Percentiles rank a stretch among this genome's conserved stretches.
These are phyloP conservation scores for Paramisgurnus dabryanus DNA, from an alignment of 2,113 vertebrate genomes.

Conservation along the genomic window DNA sequence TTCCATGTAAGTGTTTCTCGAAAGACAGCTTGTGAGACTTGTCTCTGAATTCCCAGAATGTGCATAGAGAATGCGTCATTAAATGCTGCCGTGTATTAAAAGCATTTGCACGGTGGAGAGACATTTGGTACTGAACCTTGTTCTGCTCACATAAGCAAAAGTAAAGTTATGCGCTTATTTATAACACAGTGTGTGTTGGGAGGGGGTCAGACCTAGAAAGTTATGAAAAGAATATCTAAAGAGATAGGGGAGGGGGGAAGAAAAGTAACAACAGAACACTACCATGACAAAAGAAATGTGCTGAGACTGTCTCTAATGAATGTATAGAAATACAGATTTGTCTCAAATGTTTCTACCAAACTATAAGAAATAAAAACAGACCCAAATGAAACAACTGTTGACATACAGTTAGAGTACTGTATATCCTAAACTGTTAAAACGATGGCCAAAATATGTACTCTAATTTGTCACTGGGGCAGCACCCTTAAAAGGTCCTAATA, in stretches of 20 bases:
- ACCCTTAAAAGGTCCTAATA: too few relatives aligned
- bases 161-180: slow-evolving; percentile 31
- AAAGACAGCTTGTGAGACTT: slow-evolving; percentile 17
- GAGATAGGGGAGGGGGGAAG: not conserved
- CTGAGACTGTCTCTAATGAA: too few relatives aligned
- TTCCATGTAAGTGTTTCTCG: slow-evolving; percentile 21
- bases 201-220: slow-evolving; percentile 27
- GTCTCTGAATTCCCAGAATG: slow-evolving; percentile 1
- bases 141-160: slow-evolving; percentile 44
- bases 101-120: not conserved
- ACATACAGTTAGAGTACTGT: too few relatives aligned
- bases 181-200: not conserved
- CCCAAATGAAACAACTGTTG: too few relatives aligned
- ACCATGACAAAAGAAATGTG: not conserved
- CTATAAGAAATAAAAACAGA: too few relatives aligned
- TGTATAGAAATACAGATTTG: too few relatives aligned
- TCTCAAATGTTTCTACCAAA: too few relatives aligned
- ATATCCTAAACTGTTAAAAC: too few relatives aligned
- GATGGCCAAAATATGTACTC: too few relatives aligned
- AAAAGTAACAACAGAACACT: not conserved
- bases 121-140: slow-evolving; percentile 26
- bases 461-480: too few relatives aligned
- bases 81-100: slow-evolving; percentile 22
- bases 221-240: not conserved
- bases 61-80: not conserved